Base-by-base conservation (phyloP, 53 echinoderm and acorn worm species). In the Paelopatides confundens region DNA sequence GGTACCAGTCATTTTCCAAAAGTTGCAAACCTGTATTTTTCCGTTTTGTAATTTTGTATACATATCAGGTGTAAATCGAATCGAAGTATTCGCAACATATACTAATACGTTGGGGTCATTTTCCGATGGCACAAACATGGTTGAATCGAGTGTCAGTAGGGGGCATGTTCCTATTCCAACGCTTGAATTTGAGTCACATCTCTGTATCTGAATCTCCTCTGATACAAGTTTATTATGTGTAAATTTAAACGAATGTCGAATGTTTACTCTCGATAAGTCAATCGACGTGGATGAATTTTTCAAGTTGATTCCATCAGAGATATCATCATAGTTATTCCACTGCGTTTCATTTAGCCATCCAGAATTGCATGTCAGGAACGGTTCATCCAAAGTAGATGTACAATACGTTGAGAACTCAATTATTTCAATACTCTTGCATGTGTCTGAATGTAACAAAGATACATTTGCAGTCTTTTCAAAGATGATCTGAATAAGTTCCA, bases 41-140 rank as follows among this genome's bases (percentile, higher is more conserved):
- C 31, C 78, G 5, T 31, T 48, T 50, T 26, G 6, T 50, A 26
- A 4, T 28, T 6, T 24, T 48, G 31, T 48, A 51, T 51, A 77
- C 78, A 77, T 77, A n/a, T 77, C 78, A 30, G 50, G 51, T 9
- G 78, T 18, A 29, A 77, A 51, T 6, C 49, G 78, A 29, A 77
- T 17, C 18, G 78, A 46, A 4, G 17, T 8, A 31, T 77, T 77
- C 38, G 7, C 30, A 3, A 51, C 23, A 31, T 49, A 77, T 32
- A 78, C 9, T 1, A 77, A 31, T 5, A 15, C 38, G 14, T 13
- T 28, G 11, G 50, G 1, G 8, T 77, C 52, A 51, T 17, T 51
- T 46, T 32, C 27, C 17, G 14, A 27, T 27, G 78, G 51, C 13
- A 48, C 6, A 51, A 77, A 77, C 24, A 28, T 2, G 21, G 30